Evolutionary conservation across 2,797 vertebrate species (phyloP).

Genomic region (Crenichthys baileyi): DNA sequence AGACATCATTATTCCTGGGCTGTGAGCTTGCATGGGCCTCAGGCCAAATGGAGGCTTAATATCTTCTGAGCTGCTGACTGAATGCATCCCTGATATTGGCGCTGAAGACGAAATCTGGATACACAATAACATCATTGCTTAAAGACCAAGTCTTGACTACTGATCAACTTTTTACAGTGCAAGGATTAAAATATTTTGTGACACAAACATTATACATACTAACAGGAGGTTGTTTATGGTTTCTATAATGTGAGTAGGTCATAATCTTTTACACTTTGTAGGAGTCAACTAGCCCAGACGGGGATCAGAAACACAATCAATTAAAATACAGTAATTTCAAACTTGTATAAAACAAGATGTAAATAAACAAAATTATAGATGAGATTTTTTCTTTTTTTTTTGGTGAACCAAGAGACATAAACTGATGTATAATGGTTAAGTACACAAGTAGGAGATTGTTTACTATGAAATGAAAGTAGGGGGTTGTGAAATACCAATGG

Average conservation of each 20-base stretch:
- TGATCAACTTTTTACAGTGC: too few relatives aligned
- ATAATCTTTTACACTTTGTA: background rate
- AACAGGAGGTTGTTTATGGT: background rate
- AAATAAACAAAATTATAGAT: background rate
- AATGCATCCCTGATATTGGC: constrained; percentile 86
- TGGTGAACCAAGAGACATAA: background rate
- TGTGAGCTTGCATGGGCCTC: constrained; percentile 83
- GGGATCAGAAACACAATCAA: background rate
- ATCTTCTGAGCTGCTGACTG: constrained; percentile 96
- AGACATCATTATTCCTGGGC: constrained; percentile 83
- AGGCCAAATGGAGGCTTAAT: constrained; percentile 95
- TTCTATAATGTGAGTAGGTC: background rate
- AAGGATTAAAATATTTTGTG: too few relatives aligned
- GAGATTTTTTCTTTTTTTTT: background rate
- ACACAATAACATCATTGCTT: constrained; percentile 10
- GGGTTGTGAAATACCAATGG: background rate
- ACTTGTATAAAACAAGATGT: background rate
- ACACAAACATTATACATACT: background rate
- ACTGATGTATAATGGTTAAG: background rate
- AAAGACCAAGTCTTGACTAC: background rate
- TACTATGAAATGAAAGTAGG: background rate
- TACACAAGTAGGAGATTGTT: background rate
- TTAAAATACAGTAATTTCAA: background rate
- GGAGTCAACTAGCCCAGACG: background rate
- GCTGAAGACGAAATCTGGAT: constrained; percentile 91